phyloP scores from a whole-genome alignment of 1,140 invertebrate genomes.

The Pissodes strobi region DNA sequence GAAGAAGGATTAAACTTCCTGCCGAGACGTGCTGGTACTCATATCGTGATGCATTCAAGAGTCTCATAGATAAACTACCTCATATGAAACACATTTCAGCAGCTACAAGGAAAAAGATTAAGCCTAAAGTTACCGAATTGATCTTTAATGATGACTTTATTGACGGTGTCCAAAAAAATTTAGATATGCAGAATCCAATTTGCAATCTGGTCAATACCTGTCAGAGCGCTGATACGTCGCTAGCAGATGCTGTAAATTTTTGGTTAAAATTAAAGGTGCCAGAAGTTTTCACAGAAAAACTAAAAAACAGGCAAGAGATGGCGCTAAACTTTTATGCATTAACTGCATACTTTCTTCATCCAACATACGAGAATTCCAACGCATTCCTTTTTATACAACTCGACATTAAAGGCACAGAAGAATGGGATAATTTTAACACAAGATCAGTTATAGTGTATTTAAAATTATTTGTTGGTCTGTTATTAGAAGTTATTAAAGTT shows the following conservation, averaged over 20 bases:
- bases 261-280: too few species aligned
- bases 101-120: not conserved
- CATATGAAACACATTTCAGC: not conserved
- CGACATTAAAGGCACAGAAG: too few species aligned
- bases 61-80: not conserved
- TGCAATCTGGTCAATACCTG: not conserved
- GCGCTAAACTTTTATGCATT: constrained; percentile 10
- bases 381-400: too few species aligned
- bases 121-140: not conserved
- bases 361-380: not conserved
- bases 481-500: too few species aligned
- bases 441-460: too few species aligned
- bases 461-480: too few species aligned
- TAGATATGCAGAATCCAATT: not conserved
- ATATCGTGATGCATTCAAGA: not conserved
- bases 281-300: too few species aligned
- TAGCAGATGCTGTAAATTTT: not conserved
- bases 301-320: constrained; percentile 14
- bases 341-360: constrained; percentile 9
- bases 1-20: not conserved
- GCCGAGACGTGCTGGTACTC: not conserved
- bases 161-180: not conserved
- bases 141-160: not conserved
- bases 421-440: too few species aligned
- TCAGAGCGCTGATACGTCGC: not conserved